Evolutionary conservation across 2,888 invertebrate genomes (phyloP).

Genomic region (Ophioninae sp.): DNA sequence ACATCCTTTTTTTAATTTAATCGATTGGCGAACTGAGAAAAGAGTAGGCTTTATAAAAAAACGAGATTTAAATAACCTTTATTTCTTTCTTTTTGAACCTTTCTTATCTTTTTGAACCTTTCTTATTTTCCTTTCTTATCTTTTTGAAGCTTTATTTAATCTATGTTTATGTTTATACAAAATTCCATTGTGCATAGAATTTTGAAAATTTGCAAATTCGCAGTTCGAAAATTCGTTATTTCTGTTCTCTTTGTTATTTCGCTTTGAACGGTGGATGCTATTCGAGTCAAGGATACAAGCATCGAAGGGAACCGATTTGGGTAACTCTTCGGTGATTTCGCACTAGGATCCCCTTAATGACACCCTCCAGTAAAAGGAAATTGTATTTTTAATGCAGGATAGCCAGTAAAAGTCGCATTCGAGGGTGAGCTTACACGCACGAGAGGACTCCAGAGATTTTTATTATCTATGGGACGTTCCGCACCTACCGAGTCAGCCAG

Average conservation of each 20-base stretch:
- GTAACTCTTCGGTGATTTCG: not conserved
- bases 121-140: too few relatives aligned
- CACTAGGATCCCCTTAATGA: not conserved
- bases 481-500: not conserved
- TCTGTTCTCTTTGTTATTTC: not conserved
- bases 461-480: not conserved
- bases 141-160: not conserved
- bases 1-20: too few relatives aligned
- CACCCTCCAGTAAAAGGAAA: not conserved
- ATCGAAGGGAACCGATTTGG: not conserved
- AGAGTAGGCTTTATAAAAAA: not conserved
- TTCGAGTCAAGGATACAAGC: not conserved
- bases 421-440: slow-evolving; percentile 15
- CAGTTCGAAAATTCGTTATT: not conserved
- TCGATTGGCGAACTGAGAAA: too few relatives aligned
- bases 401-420: slow-evolving; percentile 4
- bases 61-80: not conserved
- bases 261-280: not conserved
- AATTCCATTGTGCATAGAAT: not conserved
- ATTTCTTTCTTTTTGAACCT: too few relatives aligned
- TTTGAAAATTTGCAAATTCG: not conserved
- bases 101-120: not conserved
- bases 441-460: slow-evolving; percentile 25
- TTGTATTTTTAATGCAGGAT: slow-evolving; percentile 15
- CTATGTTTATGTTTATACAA: not conserved